Base-by-base conservation (phyloP, 2,888 invertebrate species). In the Listrodromus nycthemerus region DNA sequence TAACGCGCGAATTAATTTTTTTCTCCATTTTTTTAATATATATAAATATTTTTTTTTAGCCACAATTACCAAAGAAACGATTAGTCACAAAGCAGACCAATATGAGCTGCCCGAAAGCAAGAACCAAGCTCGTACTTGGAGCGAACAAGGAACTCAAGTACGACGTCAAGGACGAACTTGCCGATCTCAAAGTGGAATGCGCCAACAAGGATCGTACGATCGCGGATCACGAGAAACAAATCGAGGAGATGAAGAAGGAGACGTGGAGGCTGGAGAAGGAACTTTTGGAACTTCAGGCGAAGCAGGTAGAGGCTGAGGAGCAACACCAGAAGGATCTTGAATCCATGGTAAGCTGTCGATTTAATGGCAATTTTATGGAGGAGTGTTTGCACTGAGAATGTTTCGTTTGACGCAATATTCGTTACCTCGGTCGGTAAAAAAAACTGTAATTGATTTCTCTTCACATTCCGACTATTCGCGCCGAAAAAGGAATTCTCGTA, bases 121-220 rank as follows among this genome's bases (percentile, higher is more conserved):
- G 89, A 58, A 86, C 87, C n/a, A 89, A 89, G 50, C 77, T 85
- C 45, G 77, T 45, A 61, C 84, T 82, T 33, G 82, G 83, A 13
- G 50, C 76, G 70, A 77, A 65, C 52, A 89, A 83, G 30, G 86
- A 84, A 48, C 81, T 82, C 19, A 90, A 87, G 30, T 92, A 92
- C 48, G 89, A 91, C 70, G 84, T 87, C 0, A 80, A 85, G 10
- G 87, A 91, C 16, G 90, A 92, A 78, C 84, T 93, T n/a, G 89
- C 91, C 2, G 93, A 93, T 88, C 89, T 93, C 27, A 91, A 89
- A 76, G 89, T 92, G 52, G 93, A 93, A 81, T 92, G 92, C 79
- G 78, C 65, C 19, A 93, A 93, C 75, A 93, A 93, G 81, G 88
- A 91, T 66, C 91, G 88, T 84, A 92, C 92, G 30, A 92, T 93